A percentile compares a stretch with the other conserved stretches of the same genome.
phyloP scores from a whole-genome alignment of 2,888 invertebrate genomes.

The Aleiodes leptofemur region DNA sequence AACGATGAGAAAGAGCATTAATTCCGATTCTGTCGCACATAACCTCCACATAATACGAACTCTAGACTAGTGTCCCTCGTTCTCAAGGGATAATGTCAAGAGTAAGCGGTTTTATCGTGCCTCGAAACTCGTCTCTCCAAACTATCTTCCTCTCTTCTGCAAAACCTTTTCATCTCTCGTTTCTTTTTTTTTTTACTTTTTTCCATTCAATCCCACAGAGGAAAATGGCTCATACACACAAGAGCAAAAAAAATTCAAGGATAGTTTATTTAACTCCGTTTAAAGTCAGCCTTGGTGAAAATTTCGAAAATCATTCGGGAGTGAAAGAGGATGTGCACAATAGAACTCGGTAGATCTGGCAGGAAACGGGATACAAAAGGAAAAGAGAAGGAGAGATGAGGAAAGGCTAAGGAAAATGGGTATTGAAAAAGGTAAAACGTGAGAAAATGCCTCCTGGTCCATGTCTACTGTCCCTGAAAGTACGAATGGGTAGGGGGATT shows the following conservation, averaged over 20 bases:
- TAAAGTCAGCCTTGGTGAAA: slow-evolving; percentile 2
- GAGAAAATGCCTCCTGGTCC: slow-evolving; percentile 24
- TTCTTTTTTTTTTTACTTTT: neutral
- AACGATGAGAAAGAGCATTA: too few relatives aligned
- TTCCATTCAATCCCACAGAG: neutral
- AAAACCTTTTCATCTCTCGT: neutral
- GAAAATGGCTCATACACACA: neutral
- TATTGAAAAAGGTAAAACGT: neutral
- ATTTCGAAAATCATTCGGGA: slow-evolving; percentile 9
- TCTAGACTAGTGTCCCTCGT: slow-evolving; percentile 10
- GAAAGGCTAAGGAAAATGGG: too few relatives aligned
- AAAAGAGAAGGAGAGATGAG: too few relatives aligned
- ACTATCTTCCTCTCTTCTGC: neutral
- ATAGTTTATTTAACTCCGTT: slow-evolving; percentile 23
- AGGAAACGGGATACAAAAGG: too few relatives aligned
- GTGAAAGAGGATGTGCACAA: neutral
- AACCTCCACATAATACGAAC: neutral
- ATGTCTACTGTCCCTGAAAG: slow-evolving; percentile 24
- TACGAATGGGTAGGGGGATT: neutral
- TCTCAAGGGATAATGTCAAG: slow-evolving; percentile 27
- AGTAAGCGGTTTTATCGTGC: slow-evolving; percentile 26
- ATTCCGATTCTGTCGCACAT: too few relatives aligned
- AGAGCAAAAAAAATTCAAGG: neutral
- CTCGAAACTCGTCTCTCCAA: neutral
- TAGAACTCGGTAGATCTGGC: too few relatives aligned